Evolutionary conservation across 2,797 vertebrate species (phyloP).

Genomic region (Tiaroga cobitis): DNA sequence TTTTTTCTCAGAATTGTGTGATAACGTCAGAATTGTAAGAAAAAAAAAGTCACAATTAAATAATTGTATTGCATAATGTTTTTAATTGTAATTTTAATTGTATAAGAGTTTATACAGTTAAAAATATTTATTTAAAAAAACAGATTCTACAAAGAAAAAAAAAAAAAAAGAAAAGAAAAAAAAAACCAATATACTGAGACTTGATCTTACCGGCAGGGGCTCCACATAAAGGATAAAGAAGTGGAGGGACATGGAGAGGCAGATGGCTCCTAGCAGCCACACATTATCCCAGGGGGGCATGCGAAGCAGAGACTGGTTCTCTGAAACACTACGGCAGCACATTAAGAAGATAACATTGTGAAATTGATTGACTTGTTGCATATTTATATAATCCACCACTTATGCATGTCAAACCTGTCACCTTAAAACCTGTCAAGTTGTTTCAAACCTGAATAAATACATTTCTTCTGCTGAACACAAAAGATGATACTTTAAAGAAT

Average conservation of each 20-base stretch:
- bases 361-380: not conserved
- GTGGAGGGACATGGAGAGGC: conserved; percentile 98
- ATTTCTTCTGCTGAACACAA: too few species aligned
- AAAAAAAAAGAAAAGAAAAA: not conserved
- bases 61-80: not conserved
- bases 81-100: not conserved
- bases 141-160: not conserved
- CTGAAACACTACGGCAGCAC: conserved; percentile 84
- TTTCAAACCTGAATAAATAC: too few species aligned
- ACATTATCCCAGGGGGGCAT: conserved; percentile 99
- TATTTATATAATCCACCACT: not conserved
- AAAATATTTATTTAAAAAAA: not conserved
- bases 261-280: conserved; percentile 98
- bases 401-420: not conserved
- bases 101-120: not conserved
- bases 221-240: conserved; percentile 99
- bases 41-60: too few species aligned
- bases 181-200: conserved; percentile 18
- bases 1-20: too few species aligned
- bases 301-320: conserved; percentile 95
- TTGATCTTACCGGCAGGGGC: conserved; percentile 88
- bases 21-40: too few species aligned
- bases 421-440: not conserved
- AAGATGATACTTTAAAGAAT: too few species aligned
- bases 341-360: not conserved